phyloP scores from a whole-genome alignment of 2,113 vertebrate species.

The Thamnaconus septentrionalis region DNA sequence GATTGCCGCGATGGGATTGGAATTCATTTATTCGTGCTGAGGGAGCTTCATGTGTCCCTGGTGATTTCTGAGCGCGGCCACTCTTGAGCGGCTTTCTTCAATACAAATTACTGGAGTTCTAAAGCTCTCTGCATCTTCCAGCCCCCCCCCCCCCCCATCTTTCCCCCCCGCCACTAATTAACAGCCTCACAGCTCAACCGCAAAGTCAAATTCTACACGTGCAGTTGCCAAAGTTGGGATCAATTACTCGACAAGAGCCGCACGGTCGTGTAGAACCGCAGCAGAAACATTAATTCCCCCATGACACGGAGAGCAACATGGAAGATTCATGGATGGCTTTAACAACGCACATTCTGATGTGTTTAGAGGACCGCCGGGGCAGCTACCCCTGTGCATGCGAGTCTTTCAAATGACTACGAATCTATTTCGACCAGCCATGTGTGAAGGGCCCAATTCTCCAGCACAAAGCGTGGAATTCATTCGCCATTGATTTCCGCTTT shows the following conservation, averaged over 20 bases:
- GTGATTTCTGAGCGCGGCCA: not conserved
- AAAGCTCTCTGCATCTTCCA: not conserved
- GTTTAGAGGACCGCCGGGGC: not conserved
- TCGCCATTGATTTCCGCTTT: conserved; percentile 30
- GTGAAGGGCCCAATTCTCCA: conserved; percentile 16
- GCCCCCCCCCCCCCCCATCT: no score
- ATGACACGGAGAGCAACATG: not conserved
- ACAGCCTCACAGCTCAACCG: not conserved
- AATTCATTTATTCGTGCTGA: conserved; percentile 43
- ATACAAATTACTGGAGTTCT: conserved; percentile 4
- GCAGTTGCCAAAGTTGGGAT: not conserved
- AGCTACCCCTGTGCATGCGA: not conserved
- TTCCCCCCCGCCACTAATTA: conserved; percentile 8
- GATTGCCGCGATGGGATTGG: conserved; percentile 7
- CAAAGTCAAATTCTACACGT: not conserved
- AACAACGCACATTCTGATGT: not conserved
- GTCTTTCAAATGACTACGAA: conserved; percentile 18
- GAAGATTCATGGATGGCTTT: not conserved
- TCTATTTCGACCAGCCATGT: conserved; percentile 9
- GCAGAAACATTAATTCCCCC: not conserved
- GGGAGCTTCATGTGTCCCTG: no score
- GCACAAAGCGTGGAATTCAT: conserved; percentile 26
- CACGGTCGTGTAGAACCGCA: not conserved
- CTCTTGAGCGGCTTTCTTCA: conserved; percentile 18
- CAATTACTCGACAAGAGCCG: conserved; percentile 6